Evolutionary conservation across 2,113 vertebrate genomes (phyloP), one percentile per base, ranked within the genome.

Genomic region (Cynoglossus semilaevis): DNA sequence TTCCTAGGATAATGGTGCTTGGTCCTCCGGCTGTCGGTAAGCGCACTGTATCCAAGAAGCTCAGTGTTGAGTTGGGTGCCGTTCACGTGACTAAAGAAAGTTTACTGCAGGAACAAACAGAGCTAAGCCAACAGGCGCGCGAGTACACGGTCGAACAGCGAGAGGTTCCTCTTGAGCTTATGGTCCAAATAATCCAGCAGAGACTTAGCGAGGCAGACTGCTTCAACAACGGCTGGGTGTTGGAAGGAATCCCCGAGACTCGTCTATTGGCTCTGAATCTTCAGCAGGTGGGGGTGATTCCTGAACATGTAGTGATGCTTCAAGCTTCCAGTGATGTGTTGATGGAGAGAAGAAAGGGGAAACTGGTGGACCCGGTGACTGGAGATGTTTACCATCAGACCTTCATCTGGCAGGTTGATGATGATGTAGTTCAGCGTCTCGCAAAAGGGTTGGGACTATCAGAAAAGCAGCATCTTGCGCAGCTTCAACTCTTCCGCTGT

Each of bases 11-110:
- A 11, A 58, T 92, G 41, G 58, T 97, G 49, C 71, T 99, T 35
- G 96, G 95, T 3, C 94, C 96, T 1, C 93, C 96, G 1, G 90
- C 92, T 46, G 93, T 94, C 2, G 96, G 95, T 40, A 98, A 96
- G 76, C 91, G 85, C 0, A 93, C 94, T 0, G 80, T 94, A 53
- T 88, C 86, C 52, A 71, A 53, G 19, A 77, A 71, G 72, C 76
- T 92, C 72, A 86, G 87, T 15, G 63, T 77, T 4, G 63, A 82
- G 50, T 79, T 85, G 34, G 41, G 67, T 48, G 85, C 85, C 1
- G 70, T 89, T 17, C 86, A 87, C 34, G 65, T 92, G 54, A 85
- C 74, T 22, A 1, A 29, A 1, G 57, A 74, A 7, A 60, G 36
- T 54, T 51, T 92, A 9, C 66, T 88, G 52, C 15, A 55, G 19